Percentiles rank a stretch among this genome's conserved stretches.
These are phyloP conservation scores for Myotis lucifugus DNA, from an alignment of 2,113 vertebrate species.

Conservation along the genomic window DNA sequence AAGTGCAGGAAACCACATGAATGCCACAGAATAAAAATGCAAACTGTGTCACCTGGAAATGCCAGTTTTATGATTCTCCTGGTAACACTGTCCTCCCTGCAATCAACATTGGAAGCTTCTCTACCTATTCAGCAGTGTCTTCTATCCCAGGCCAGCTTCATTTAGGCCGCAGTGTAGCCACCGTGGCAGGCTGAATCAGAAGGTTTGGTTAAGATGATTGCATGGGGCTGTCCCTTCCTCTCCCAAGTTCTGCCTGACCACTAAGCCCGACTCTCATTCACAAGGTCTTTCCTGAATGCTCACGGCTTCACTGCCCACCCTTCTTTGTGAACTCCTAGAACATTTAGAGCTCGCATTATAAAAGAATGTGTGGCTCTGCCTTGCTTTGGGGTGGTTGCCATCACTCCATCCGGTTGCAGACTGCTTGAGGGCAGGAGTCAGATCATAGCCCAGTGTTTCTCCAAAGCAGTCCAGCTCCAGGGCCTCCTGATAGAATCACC, in stretches of 20 bases:
- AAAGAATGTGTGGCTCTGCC: too few species aligned
- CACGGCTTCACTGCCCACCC: too few species aligned
- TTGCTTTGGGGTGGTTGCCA: neutral
- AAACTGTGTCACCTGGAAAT: constrained; percentile 48
- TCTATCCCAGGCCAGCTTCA: neutral
- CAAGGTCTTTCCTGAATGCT: neutral
- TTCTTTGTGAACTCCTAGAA: neutral
- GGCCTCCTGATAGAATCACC: neutral
- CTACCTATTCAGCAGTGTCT: neutral
- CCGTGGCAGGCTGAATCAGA: neutral
- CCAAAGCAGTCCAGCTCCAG: neutral
- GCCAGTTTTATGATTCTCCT: neutral
- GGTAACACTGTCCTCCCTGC: neutral
- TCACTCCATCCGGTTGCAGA: neutral
- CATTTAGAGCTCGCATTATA: neutral
- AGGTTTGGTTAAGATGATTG: neutral
- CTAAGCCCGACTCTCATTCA: neutral
- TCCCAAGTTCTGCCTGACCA: neutral
- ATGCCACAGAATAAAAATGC: constrained; percentile 54
- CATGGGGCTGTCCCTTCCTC: neutral
- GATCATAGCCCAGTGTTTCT: neutral
- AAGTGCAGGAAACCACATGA: constrained; percentile 76
- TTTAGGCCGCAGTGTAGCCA: too few species aligned
- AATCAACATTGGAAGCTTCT: neutral
- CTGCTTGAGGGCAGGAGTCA: neutral